Conservation (phyloP, 92 coral and sea anemone genomes). For the Heliopora coerulea region DNA sequence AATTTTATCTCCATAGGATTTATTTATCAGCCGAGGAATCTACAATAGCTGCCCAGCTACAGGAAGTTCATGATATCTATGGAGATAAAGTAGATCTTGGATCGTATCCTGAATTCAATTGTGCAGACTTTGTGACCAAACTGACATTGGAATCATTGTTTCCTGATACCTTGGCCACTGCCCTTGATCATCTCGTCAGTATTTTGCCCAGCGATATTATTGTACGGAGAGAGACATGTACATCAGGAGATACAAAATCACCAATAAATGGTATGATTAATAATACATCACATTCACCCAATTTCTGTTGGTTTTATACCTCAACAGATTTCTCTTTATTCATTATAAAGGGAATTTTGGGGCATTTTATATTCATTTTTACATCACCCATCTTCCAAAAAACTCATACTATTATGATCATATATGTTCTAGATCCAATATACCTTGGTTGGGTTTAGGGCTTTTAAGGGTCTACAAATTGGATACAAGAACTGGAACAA, state of each 20-base stretch:
- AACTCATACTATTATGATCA: no score
- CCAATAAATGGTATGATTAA: slow-evolving; percentile 34
- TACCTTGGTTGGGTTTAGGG: no score
- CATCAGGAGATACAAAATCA: slow-evolving; percentile 14
- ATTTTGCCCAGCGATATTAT: slow-evolving; percentile 63
- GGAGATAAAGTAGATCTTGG: slow-evolving; percentile 77
- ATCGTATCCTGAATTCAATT: slow-evolving; percentile 76
- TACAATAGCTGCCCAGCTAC: slow-evolving; percentile 62
- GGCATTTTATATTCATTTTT: no score
- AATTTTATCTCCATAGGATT: slow-evolving; percentile 67
- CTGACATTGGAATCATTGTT: slow-evolving; percentile 75
- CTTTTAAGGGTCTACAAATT: no score
- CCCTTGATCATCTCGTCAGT: slow-evolving; percentile 64
- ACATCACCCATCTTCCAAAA: no score
- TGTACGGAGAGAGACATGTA: slow-evolving; percentile 57
- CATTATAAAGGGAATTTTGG: no score
- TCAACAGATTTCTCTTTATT: no score
- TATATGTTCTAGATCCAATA: no score
- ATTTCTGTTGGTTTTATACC: no score
- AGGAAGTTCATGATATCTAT: slow-evolving; percentile 72
- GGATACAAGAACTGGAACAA: no score
- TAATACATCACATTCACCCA: no score
- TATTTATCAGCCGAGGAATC: slow-evolving; percentile 76
- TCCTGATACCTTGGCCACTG: slow-evolving; percentile 56
- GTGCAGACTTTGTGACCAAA: slow-evolving; percentile 66